Base-by-base conservation (phyloP, 2,888 invertebrate species). In the Meiosimyza platycephala region DNA sequence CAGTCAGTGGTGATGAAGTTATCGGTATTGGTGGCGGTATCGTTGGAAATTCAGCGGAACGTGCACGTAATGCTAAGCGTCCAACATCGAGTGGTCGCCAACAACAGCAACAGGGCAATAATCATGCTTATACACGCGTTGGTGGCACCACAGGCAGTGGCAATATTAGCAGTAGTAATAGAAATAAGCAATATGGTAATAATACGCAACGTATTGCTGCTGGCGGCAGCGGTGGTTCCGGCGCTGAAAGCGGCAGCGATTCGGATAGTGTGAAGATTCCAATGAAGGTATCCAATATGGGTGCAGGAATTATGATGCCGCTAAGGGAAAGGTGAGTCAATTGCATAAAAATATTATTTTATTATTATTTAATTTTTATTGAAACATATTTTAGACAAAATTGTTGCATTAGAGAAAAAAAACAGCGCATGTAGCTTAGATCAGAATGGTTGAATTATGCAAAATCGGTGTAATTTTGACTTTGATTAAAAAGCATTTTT, bases 221-320 rank as follows among this genome's bases (percentile, higher is more conserved):
- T 52, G 78, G 80, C 63, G 82, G 82, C 71, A 81, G 82, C 74
- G 82, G 82, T 62, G 84, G 85, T 66, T 85, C 85, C 64, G 85
- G 84, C 71, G 84, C 84, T 71, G 84, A 84, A 73, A 84, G 90
- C 80, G 93, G 93, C 84, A 94, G 94, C 15, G 94, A 94, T 82
- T 93, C 94, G 2, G 94, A 94, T 82, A 90, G 91, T 81, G 86
- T 90, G 63, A 88, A 91, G 79, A 92, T 93, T 78, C 92, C 93
- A 67, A 88, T 91, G 54, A 93, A 92, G 86, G 84, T 86, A 72
- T 82, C 88, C 72, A 83, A 84, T 83, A 78, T 84, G 80, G 80
- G 81, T 54, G 79, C 77, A 60, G 73, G 79, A 47, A 84, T 84
- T 71, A 78, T 84, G 64, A 80, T 86, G 78, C 88, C 89, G 60